Conservation (phyloP, 2,113 vertebrate genomes). For the Herpetotheres cachinnans region DNA sequence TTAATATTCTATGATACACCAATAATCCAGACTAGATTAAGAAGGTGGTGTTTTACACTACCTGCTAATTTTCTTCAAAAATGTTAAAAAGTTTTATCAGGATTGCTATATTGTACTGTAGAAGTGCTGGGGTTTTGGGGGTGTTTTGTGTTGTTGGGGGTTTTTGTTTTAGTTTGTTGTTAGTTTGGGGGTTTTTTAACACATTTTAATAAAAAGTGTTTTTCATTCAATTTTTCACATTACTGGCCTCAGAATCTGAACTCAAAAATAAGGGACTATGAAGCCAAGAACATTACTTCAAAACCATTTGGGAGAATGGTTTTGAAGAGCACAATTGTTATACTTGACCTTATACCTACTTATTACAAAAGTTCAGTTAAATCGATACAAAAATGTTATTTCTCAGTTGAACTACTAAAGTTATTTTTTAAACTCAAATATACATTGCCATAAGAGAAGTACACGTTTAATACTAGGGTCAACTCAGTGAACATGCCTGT, state of each 20-base stretch:
- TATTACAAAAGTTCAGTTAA: not conserved
- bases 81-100: not conserved
- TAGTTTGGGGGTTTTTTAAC: too few relatives aligned
- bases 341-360: too few relatives aligned
- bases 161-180: too few relatives aligned
- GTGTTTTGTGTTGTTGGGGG: not conserved
- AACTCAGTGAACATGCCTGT: not conserved
- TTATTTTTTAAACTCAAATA: not conserved
- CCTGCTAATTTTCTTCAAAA: not conserved
- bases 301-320: not conserved
- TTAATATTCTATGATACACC: not conserved
- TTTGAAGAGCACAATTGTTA: not conserved
- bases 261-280: not conserved
- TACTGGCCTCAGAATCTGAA: not conserved
- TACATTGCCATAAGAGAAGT: not conserved
- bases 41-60: not conserved
- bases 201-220: too few relatives aligned
- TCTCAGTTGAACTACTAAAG: not conserved
- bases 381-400: not conserved
- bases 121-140: not conserved
- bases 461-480: not conserved
- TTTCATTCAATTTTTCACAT: not conserved
- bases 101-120: not conserved
- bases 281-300: not conserved
- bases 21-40: not conserved